phyloP scores from a whole-genome alignment of 2,888 invertebrate genomes.

The Dasysyrphus albostriatus region DNA sequence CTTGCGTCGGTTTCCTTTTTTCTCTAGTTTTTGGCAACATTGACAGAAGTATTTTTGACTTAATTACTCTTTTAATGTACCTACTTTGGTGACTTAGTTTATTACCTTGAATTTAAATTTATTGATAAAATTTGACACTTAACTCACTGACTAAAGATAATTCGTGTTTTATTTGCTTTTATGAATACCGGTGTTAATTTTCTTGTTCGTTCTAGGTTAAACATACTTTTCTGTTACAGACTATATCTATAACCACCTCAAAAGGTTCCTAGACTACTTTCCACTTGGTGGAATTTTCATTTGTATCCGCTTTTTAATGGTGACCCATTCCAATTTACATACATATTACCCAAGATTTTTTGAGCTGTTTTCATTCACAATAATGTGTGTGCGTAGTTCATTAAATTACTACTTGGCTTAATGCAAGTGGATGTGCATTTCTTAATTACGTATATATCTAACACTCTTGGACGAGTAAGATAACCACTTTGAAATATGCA shows the following conservation, averaged over 20 bases:
- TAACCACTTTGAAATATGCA: conserved; percentile 2
- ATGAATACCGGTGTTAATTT: too few relatives aligned
- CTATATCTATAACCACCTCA: not conserved
- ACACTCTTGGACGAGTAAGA: conserved; percentile 1
- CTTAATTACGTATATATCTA: conserved; percentile 45
- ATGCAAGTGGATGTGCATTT: conserved; percentile 30
- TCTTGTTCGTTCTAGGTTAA: conserved; percentile 62
- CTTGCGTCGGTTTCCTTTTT: too few relatives aligned
- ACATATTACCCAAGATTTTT: not conserved
- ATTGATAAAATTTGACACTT: too few relatives aligned
- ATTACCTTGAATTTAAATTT: too few relatives aligned
- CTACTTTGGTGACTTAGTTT: too few relatives aligned
- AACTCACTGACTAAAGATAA: too few relatives aligned
- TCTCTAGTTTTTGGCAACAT: too few relatives aligned
- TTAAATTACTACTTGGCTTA: conserved; percentile 29
- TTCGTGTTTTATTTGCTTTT: too few relatives aligned
- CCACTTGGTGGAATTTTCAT: conserved; percentile 16
- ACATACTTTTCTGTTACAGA: not conserved
- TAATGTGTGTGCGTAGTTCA: conserved; percentile 19
- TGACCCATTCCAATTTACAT: conserved; percentile 56
- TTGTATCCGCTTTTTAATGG: conserved; percentile 15
- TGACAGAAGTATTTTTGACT: too few relatives aligned
- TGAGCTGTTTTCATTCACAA: not conserved
- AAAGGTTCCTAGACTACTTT: conserved; percentile 43
- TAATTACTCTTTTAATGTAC: too few relatives aligned